A percentile compares a stretch with the other conserved stretches of the same genome.
Evolutionary conservation across 2,113 vertebrate species (phyloP).

Genomic region (Cheilinus undulatus): DNA sequence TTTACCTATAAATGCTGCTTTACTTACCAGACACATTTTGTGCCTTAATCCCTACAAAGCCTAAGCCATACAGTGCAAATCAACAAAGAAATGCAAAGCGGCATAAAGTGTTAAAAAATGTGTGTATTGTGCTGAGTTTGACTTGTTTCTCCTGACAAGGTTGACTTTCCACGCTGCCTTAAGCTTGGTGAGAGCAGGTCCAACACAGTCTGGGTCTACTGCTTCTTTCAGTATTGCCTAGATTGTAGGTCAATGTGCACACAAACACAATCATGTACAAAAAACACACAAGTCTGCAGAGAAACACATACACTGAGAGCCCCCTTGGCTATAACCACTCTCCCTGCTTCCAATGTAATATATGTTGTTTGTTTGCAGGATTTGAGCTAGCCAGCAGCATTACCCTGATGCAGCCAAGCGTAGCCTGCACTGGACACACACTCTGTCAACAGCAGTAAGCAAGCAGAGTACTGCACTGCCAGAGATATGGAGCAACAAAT

Average conservation of each 20-base stretch:
- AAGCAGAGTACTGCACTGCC: constrained; percentile 49
- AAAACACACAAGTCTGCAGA: constrained; percentile 31
- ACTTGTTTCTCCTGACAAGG: constrained; percentile 22
- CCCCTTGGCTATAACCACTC: constrained; percentile 34
- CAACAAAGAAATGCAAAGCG: constrained; percentile 13
- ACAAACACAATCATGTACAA: constrained; percentile 35
- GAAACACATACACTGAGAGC: constrained; percentile 13
- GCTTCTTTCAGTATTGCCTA: constrained; percentile 19
- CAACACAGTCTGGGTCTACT: constrained; percentile 16
- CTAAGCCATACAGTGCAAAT: not conserved
- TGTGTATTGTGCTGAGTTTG: not conserved
- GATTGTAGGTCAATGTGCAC: constrained; percentile 41
- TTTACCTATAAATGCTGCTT: too few relatives aligned
- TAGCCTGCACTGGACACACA: constrained; percentile 56
- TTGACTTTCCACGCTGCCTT: constrained; percentile 28
- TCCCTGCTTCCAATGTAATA: constrained; percentile 40
- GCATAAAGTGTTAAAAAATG: not conserved
- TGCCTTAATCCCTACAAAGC: not conserved
- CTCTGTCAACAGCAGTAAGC: constrained; percentile 66
- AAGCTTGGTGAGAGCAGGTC: constrained; percentile 34
- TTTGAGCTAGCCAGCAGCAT: constrained; percentile 55
- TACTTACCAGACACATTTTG: too few relatives aligned
- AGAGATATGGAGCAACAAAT: constrained; percentile 68
- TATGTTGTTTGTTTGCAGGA: constrained; percentile 63
- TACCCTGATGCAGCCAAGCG: constrained; percentile 63